Base-by-base conservation (phyloP, 2,888 invertebrate genomes). In the Thecocarcelia acutangulata region DNA sequence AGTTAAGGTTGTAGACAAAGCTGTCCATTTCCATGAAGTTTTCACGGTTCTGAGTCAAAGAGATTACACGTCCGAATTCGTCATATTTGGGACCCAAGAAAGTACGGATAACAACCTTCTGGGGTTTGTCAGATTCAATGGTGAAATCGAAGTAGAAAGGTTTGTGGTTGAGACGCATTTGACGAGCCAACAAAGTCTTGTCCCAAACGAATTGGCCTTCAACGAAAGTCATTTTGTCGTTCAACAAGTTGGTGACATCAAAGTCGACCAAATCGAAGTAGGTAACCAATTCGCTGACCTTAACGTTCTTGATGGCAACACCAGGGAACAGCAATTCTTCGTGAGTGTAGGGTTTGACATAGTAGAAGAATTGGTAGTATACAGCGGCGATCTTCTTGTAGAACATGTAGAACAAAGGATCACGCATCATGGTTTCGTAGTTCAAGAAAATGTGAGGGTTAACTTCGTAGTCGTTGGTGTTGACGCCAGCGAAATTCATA, bases 71-170 rank as follows among this genome's bases (percentile, higher is more conserved):
- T 40, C 92, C 92, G 56, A 85, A 85, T 84, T 92, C 91, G 86
- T 94, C 93, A 87, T 93, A 93, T 89, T 94, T 94, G 3, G 95
- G 95, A 80, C 93, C 95, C 42, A 95, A 86, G 92, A 93, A 95
- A 24, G 94, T 89, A 85, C 93, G 93, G 78, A 95, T 89, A 17
- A 92, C 91, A 1, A 92, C 93, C 70, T 93, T 92, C 44, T 90
- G 75, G 3, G 48, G 0, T 82, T 93, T 92, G 64, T 94, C 93
- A 72, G 94, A 92, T 72, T 92, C 92, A 19, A 95, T 90, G 52
- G 92, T 91, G 84, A 95, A 89, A 77, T 92, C 92, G 83, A 94
- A 92, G 73, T 91, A 92, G 92, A 95, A 96, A 2, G 93, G 92
- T 82, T 94, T 93, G 91, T 95, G 94, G 90, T 94, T 94, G 42